phyloP scores from a whole-genome alignment of 2,888 invertebrate species.

The Ichneumon xanthorius region DNA sequence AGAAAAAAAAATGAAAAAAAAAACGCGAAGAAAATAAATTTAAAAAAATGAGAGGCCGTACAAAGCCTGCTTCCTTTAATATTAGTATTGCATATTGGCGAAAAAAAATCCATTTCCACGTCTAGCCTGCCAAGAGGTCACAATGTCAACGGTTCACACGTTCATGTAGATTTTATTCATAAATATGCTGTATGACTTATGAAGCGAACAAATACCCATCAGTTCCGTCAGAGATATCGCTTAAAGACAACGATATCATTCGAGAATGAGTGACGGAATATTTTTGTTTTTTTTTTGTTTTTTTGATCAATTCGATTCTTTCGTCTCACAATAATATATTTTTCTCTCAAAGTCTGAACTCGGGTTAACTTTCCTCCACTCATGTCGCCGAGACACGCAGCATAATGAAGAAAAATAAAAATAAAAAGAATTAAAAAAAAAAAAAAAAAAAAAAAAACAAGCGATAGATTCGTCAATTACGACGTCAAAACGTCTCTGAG shows the following conservation, averaged over 20 bases:
- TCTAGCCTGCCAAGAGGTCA: neutral
- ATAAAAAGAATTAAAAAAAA: neutral
- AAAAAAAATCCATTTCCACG: neutral
- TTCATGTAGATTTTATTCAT: slow-evolving; percentile 10
- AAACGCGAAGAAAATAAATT: neutral
- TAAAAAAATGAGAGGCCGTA: neutral
- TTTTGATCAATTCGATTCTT: neutral
- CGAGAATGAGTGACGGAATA: neutral
- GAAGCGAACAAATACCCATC: neutral
- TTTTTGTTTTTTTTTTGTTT: neutral
- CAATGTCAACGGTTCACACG: neutral
- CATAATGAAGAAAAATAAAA: neutral
- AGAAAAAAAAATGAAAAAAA: neutral
- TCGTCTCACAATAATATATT: neutral
- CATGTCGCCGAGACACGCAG: neutral
- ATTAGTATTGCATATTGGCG: neutral
- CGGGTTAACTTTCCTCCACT: neutral
- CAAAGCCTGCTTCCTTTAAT: neutral
- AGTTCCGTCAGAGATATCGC: neutral
- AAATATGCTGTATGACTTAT: neutral
- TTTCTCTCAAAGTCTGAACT: neutral
- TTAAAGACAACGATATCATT: neutral
- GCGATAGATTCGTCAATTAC: neutral
- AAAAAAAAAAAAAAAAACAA: neutral
- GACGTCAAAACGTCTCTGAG: neutral